Conservation (phyloP, 2,797 vertebrate genomes). For the Eulemur albifrons region DNA sequence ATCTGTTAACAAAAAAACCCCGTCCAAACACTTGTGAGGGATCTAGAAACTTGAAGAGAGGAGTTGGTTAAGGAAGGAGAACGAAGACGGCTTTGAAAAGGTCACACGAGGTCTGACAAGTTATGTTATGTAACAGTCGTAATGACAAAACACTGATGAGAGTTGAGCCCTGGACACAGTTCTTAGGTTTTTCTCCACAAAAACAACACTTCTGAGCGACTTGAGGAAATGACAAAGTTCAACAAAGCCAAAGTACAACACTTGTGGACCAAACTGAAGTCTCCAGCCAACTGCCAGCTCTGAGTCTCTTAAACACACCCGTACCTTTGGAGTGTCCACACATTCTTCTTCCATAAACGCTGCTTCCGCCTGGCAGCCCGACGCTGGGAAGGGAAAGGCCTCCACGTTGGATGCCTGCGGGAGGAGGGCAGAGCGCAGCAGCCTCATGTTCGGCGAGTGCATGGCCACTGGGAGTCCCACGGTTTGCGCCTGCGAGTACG, state of each 20-base stretch:
- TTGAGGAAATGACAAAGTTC: not conserved
- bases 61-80: not conserved
- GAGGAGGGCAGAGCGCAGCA: conserved; percentile 91
- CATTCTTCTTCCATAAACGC: conserved; percentile 94
- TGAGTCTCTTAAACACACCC: not conserved
- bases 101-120: not conserved
- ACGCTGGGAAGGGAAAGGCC: conserved; percentile 90
- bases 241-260: not conserved
- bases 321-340: conserved; percentile 95
- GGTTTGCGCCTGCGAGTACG: conserved; percentile 86
- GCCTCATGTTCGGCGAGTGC: conserved; percentile 88
- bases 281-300: not conserved
- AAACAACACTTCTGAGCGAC: not conserved
- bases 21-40: not conserved
- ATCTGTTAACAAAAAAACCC: not conserved
- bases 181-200: not conserved
- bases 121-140: not conserved
- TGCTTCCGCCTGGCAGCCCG: conserved; percentile 88
- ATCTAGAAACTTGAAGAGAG: not conserved
- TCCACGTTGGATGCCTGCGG: conserved; percentile 86
- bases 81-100: not conserved
- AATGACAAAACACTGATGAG: not conserved
- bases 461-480: conserved; percentile 89
- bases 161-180: not conserved
- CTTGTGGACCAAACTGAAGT: not conserved